A percentile compares a stretch with the other conserved stretches of the same genome.
phyloP scores from a whole-genome alignment of 2,113 vertebrate species.

The Seriola aureovittata region DNA sequence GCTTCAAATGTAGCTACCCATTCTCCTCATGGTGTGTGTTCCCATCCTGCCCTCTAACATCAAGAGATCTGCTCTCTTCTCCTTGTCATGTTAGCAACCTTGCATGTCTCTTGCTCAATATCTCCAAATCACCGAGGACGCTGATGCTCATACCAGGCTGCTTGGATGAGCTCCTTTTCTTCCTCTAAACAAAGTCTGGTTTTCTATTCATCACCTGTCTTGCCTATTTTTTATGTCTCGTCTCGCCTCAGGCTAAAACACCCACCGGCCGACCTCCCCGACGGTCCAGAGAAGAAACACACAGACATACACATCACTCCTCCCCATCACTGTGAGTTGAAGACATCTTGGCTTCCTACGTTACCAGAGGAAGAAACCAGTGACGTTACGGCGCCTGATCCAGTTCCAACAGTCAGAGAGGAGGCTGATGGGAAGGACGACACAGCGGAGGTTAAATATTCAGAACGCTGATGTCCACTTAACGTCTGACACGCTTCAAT shows the following conservation, averaged over 20 bases:
- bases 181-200: background rate
- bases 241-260: constrained; percentile 43
- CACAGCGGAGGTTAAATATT: constrained; percentile 68
- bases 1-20: background rate
- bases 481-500: background rate
- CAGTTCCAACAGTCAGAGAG: constrained; percentile 39
- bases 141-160: background rate
- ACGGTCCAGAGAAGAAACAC: constrained; percentile 35
- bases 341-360: constrained; percentile 70
- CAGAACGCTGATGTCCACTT: background rate
- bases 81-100: background rate
- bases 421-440: constrained; percentile 68
- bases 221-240: background rate
- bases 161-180: background rate
- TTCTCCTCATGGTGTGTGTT: constrained; percentile 18
- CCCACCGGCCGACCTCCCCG: background rate
- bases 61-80: background rate
- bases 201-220: background rate
- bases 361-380: constrained; percentile 59
- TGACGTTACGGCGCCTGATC: constrained; percentile 20
- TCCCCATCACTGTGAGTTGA: constrained; percentile 58
- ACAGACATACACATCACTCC: background rate
- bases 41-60: background rate
- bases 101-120: constrained; percentile 15
- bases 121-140: background rate